phyloP scores from a whole-genome alignment of 1,140 invertebrate genomes.

The Probaryconus sp. region DNA sequence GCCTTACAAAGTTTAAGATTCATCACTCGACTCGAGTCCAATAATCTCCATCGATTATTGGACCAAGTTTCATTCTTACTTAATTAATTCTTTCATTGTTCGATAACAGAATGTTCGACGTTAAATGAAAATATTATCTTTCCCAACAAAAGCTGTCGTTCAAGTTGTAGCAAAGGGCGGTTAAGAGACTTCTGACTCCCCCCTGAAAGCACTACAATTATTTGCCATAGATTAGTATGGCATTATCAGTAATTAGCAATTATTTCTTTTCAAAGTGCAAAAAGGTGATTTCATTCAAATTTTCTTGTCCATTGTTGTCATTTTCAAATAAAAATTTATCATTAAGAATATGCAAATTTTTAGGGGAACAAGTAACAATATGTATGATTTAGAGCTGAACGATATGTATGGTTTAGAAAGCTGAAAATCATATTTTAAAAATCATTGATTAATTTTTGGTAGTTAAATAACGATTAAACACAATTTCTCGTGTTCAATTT shows the following conservation, averaged over 20 bases:
- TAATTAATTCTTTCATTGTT: slow-evolving; percentile 39
- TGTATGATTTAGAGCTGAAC: too few species aligned
- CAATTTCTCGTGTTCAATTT: too few species aligned
- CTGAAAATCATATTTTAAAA: too few species aligned
- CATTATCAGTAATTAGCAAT: slow-evolving; percentile 15
- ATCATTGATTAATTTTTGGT: too few species aligned
- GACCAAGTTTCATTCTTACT: slow-evolving; percentile 14
- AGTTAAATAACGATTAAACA: too few species aligned
- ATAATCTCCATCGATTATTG: slow-evolving; percentile 42
- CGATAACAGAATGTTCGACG: background rate
- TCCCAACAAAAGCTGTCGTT: slow-evolving; percentile 2
- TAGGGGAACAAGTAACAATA: too few species aligned
- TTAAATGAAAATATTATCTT: slow-evolving; percentile 16
- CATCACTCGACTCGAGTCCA: slow-evolving; percentile 11
- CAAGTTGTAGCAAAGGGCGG: background rate
- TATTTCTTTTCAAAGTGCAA: background rate
- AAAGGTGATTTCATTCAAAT: slow-evolving; percentile 10
- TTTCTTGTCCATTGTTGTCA: too few species aligned
- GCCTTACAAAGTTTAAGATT: slow-evolving; percentile 47
- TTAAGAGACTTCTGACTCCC: background rate
- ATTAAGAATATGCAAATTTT: too few species aligned
- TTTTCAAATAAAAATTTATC: too few species aligned
- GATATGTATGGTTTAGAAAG: too few species aligned
- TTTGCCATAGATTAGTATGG: slow-evolving; percentile 4
- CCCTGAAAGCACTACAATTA: slow-evolving; percentile 6